Base-by-base conservation (phyloP, 1,140 invertebrate genomes). In the Drosophila navojoa region DNA sequence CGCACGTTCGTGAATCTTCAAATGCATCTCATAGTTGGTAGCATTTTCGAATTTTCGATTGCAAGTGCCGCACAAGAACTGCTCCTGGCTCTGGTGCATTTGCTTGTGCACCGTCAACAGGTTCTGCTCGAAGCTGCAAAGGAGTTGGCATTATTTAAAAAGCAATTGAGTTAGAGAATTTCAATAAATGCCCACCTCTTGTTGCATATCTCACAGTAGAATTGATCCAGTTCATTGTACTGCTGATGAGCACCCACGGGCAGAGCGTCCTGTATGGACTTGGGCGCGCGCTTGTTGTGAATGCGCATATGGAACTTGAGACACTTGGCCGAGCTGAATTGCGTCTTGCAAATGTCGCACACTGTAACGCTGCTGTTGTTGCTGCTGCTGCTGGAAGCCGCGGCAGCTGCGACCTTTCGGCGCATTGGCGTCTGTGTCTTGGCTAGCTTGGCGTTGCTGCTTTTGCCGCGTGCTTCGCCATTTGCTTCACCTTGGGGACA, bases 21-120 rank as follows among this genome's bases (percentile, higher is more conserved):
- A 93, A 89, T 96, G 96, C 95, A 96, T 95, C 10, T 94, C 93
- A 9, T 96, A 93, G 85, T 94, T 95, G 35, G 94, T 93, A 1
- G 92, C 78, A 0, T 94, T 95, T 27, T 93, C 93, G 72, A 96
- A 96, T 69, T 95, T 94, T 45, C 95, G 93, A 77, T 95, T 96
- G 61, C 95, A 96, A 5, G 94, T 93, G n/a, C 93, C 91, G 76
- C 95, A 96, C 49, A 92, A 92, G 81, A 94, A 92, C 79, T 92
- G 93, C 16, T 92, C 92, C 59, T 91, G 84, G 13, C 93, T 93
- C 16, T 92, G 92, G 71, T 95, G 95, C 62, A 95, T 93, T 22
- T 94, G 93, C 91, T 95, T 94, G 70, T 96, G 96, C 5, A 95
- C 94, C 7, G 91, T 82, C 77, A 93, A 92, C 45, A 94, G 79